Conservation (phyloP, 2,113 vertebrate genomes). For the Nipponia nippon region DNA sequence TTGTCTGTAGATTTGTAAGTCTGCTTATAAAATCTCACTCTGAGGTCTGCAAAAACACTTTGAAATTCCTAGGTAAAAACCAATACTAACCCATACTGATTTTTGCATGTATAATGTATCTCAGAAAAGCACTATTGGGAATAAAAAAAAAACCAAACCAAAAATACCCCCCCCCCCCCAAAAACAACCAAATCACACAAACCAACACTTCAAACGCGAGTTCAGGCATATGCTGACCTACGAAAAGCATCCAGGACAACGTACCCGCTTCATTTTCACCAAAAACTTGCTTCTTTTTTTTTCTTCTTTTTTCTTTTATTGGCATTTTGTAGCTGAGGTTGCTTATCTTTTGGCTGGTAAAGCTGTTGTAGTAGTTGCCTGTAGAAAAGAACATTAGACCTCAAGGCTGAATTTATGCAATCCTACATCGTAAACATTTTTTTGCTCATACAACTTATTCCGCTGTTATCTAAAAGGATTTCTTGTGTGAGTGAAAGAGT, state of each 20-base stretch:
- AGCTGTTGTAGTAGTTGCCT: background rate
- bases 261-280: background rate
- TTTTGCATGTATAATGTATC: background rate
- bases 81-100: background rate
- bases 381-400: background rate
- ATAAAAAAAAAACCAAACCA: no score
- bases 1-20: background rate
- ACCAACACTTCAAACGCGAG: background rate
- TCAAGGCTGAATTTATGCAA: background rate
- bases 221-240: background rate
- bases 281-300: background rate
- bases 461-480: background rate
- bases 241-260: background rate
- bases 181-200: background rate
- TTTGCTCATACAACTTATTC: background rate
- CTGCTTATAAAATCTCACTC: background rate
- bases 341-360: background rate
- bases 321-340: background rate
- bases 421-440: background rate
- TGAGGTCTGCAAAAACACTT: background rate
- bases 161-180: background rate
- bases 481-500: accelerated
- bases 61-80: background rate
- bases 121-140: background rate
- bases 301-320: background rate